phyloP scores from a whole-genome alignment of 1,140 invertebrate genomes.

The Macrobrachium rosenbergii region DNA sequence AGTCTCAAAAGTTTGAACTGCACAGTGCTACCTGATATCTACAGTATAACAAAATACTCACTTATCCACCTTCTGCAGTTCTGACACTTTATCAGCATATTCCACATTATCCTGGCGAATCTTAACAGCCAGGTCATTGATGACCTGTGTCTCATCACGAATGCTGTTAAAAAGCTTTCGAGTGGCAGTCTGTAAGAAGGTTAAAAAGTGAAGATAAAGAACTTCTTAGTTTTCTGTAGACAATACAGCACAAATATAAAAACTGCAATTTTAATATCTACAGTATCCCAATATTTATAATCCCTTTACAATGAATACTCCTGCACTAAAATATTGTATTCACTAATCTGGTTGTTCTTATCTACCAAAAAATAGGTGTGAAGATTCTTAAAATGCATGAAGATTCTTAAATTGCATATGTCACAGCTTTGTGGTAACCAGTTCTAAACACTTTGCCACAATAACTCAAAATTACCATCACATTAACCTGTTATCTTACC shows the following conservation, averaged over 20 bases:
- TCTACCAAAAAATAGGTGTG: no score
- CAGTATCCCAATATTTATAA: background rate
- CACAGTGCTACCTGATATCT: no score
- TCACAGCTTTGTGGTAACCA: no score
- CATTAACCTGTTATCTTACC: slow-evolving; percentile 64
- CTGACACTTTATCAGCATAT: slow-evolving; percentile 77
- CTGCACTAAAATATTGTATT: no score
- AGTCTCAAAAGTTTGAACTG: no score
- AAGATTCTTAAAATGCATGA: no score
- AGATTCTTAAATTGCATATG: no score
- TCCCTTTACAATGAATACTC: no score
- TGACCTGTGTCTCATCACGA: slow-evolving; percentile 75
- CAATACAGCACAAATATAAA: background rate
- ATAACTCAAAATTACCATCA: background rate
- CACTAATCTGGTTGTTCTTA: no score
- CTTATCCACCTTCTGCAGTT: slow-evolving; percentile 77
- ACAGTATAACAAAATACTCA: slow-evolving; percentile 68
- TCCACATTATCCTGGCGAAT: slow-evolving; percentile 78
- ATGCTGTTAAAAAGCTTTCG: slow-evolving; percentile 79
- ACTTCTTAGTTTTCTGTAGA: slow-evolving; percentile 1
- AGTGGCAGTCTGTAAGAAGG: slow-evolving; percentile 69
- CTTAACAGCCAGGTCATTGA: slow-evolving; percentile 76
- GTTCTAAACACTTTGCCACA: background rate
- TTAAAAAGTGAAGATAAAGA: slow-evolving; percentile 39
- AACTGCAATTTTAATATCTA: no score